phyloP scores from a whole-genome alignment of 2,888 invertebrate genomes.

The Heteropelma amictum region DNA sequence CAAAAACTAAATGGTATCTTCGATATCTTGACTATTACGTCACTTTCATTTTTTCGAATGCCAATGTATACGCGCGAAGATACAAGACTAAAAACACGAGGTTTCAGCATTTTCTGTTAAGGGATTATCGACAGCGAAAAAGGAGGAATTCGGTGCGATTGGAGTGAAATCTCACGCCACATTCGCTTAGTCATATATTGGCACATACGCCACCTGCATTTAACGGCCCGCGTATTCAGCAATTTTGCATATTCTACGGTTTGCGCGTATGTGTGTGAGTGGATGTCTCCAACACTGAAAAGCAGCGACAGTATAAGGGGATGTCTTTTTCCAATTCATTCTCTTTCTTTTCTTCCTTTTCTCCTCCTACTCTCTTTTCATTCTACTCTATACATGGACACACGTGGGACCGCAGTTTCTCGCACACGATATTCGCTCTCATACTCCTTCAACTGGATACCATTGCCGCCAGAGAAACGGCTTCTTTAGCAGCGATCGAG shows the following conservation, averaged over 20 bases:
- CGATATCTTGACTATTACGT: slow-evolving; percentile 68
- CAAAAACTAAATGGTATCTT: slow-evolving; percentile 51
- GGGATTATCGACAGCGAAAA: slow-evolving; percentile 37
- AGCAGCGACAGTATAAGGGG: slow-evolving; percentile 7
- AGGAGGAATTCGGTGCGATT: neutral
- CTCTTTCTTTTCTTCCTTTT: slow-evolving; percentile 1
- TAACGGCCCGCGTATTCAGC: slow-evolving; percentile 75
- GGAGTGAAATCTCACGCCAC: slow-evolving; percentile 29
- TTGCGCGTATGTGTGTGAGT: no score
- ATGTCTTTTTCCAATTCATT: slow-evolving; percentile 41
- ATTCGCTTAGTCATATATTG: slow-evolving; percentile 71
- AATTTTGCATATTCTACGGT: slow-evolving; percentile 72
- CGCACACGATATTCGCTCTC: no score
- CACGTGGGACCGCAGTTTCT: no score
- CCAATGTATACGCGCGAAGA: neutral
- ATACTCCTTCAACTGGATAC: no score
- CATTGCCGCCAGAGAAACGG: no score
- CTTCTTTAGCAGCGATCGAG: no score
- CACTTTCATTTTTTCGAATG: slow-evolving; percentile 44
- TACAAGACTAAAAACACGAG: slow-evolving; percentile 26
- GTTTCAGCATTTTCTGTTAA: slow-evolving; percentile 58
- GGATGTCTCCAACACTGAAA: no score
- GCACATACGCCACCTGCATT: slow-evolving; percentile 74
- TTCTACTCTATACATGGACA: no score
- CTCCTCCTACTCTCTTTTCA: no score